phyloP scores from a whole-genome alignment of 64 coral and sea anemone genomes.

The Montipora foliosa region DNA sequence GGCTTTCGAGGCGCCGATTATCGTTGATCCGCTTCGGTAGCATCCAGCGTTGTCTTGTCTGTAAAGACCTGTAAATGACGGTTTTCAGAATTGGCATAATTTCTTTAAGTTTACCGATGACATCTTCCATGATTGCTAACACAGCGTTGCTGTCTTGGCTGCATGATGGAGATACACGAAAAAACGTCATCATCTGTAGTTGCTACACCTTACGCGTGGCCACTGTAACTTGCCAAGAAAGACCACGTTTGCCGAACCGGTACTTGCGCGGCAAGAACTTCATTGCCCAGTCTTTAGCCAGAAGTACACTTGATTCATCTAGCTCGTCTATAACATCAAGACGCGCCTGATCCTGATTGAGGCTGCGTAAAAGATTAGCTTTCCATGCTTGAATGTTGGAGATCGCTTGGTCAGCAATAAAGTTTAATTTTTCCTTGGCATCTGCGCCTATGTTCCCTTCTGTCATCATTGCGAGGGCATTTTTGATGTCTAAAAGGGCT shows the following conservation, averaged over 20 bases:
- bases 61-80: background rate
- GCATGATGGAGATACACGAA: constrained; percentile 22
- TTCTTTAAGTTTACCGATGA: constrained; percentile 37
- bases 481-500: no score
- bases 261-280: constrained; percentile 40
- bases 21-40: background rate
- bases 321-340: constrained; percentile 15
- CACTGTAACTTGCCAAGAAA: constrained; percentile 42
- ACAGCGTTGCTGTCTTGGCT: constrained; percentile 41
- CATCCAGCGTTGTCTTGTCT: no score
- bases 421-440: constrained; percentile 2
- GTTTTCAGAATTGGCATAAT: constrained; percentile 41
- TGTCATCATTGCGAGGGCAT: no score
- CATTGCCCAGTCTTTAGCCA: constrained; percentile 38
- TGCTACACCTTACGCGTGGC: background rate
- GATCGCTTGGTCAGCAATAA: background rate
- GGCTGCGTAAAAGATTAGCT: background rate
- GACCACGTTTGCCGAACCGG: constrained; percentile 20
- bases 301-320: background rate
- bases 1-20: background rate
- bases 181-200: constrained; percentile 36
- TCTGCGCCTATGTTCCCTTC: no score
- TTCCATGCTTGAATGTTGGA: constrained; percentile 26
- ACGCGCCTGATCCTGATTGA: constrained; percentile 41
- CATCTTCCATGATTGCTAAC: constrained; percentile 20